Conservation (phyloP, 2,888 invertebrate species). For the Erannis defoliaria region DNA sequence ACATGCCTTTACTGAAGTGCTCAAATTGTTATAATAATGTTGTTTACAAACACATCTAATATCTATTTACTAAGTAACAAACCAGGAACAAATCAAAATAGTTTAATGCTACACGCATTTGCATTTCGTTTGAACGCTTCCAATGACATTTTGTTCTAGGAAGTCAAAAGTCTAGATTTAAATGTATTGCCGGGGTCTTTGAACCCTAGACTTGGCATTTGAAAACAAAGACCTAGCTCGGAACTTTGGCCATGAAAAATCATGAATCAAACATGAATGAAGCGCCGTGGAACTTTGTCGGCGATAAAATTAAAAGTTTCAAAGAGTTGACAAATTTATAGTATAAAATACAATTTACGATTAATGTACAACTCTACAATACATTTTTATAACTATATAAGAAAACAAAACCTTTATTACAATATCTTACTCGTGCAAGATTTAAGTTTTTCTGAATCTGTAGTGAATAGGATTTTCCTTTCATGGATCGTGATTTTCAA, state of each 20-base stretch:
- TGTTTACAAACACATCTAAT: neutral
- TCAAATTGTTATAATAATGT: no score
- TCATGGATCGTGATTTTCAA: no score
- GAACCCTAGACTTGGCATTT: constrained; percentile 23
- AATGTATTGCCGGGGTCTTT: constrained; percentile 25
- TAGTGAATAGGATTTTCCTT: no score
- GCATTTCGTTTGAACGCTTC: neutral
- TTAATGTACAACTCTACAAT: neutral
- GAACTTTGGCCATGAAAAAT: constrained; percentile 23
- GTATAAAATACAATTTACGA: neutral
- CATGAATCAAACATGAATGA: constrained; percentile 19
- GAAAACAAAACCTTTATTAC: no score
- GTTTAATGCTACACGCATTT: neutral
- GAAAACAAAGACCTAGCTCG: constrained; percentile 23
- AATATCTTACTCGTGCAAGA: no score
- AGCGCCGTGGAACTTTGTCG: neutral
- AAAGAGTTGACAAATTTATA: neutral
- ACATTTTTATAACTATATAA: neutral
- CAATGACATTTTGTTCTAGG: constrained; percentile 12
- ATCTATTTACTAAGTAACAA: neutral
- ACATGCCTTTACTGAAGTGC: no score
- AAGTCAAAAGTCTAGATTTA: constrained; percentile 21
- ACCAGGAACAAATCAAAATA: neutral
- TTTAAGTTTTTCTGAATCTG: no score
- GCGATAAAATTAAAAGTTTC: neutral